Conservation (phyloP, 2,797 vertebrate species). For the Podarcis siculus region DNA sequence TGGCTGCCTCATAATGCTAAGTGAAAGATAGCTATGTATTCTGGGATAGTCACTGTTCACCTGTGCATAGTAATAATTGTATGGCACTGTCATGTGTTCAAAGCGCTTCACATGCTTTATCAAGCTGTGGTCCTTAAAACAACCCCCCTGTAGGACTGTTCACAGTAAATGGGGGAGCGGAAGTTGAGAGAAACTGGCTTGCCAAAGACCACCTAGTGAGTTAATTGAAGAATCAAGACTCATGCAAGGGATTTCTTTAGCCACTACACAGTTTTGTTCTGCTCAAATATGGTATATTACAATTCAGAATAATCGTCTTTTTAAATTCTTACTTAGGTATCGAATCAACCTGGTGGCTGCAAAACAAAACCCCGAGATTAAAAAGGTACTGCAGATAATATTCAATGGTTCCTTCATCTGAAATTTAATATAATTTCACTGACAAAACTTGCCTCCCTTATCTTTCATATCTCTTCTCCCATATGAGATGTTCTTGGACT, state of each 20-base stretch:
- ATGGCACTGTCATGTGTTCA: neutral
- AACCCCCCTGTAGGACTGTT: neutral
- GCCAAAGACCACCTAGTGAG: neutral
- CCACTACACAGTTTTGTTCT: neutral
- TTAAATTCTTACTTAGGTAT: constrained; percentile 80
- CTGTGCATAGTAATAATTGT: neutral
- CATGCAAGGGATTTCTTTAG: neutral
- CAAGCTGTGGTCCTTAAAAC: neutral
- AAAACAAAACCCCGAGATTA: constrained; percentile 83
- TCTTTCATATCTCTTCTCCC: neutral
- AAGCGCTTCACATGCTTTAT: neutral
- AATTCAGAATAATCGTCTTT: constrained; percentile 15
- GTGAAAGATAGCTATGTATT: neutral
- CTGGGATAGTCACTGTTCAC: neutral
- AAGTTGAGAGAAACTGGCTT: neutral
- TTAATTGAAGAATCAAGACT: neutral
- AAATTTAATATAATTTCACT: neutral
- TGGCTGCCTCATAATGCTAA: neutral
- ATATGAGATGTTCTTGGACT: neutral
- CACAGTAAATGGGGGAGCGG: no score
- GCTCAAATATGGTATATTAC: neutral
- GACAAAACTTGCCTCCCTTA: neutral
- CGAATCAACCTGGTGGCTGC: constrained; percentile 87
- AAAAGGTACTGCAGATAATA: constrained; percentile 79
- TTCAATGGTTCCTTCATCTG: neutral